Conservation (phyloP, 2,113 vertebrate genomes). For the Aegotheles bennettii region DNA sequence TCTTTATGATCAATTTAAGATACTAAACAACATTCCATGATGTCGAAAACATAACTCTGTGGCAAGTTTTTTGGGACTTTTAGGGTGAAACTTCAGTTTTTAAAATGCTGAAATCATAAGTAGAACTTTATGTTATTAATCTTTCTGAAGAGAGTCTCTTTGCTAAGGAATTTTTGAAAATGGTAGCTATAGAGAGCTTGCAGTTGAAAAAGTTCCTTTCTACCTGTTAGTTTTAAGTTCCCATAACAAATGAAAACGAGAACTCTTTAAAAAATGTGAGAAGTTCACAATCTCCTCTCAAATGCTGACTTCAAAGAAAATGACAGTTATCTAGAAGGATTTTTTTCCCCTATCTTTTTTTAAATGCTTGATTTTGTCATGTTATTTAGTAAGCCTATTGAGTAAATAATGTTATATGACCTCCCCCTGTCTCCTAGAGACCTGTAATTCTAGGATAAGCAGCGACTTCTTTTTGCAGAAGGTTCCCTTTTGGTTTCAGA, state of each 20-base stretch:
- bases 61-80: background rate
- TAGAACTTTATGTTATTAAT: background rate
- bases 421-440: background rate
- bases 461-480: constrained; percentile 1
- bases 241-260: background rate
- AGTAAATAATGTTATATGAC: background rate
- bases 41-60: background rate
- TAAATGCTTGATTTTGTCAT: background rate
- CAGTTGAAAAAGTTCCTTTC: background rate
- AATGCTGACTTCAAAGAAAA: background rate
- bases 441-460: background rate
- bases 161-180: background rate
- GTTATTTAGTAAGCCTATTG: background rate
- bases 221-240: background rate
- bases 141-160: background rate
- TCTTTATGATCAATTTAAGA: background rate
- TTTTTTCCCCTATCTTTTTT: background rate
- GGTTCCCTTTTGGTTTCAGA: constrained; percentile 29
- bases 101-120: background rate
- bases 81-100: background rate
- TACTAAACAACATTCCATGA: background rate
- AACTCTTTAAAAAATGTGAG: background rate
- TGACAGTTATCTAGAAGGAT: background rate
- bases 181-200: background rate
- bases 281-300: background rate